Conservation (phyloP, 1,140 invertebrate species). For the Galendromus occidentalis region DNA sequence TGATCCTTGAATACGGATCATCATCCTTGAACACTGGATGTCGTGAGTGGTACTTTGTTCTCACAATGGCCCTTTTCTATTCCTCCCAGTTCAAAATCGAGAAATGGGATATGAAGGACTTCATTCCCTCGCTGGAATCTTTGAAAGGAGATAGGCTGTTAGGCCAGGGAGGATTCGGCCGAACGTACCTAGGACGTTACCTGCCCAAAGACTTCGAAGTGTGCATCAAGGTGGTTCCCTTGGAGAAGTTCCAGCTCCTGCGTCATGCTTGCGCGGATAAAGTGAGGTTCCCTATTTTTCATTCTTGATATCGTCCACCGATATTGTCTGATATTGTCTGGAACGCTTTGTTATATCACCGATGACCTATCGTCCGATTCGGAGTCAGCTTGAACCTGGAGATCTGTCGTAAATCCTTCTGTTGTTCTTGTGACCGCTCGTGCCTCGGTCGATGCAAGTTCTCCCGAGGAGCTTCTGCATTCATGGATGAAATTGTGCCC, state of each 20-base stretch:
- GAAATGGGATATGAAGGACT: neutral
- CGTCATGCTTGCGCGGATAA: conserved; percentile 2
- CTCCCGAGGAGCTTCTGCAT: too few species aligned
- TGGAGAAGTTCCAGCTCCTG: neutral
- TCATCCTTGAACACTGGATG: too few species aligned
- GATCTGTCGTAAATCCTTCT: too few species aligned
- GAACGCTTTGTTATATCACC: too few species aligned
- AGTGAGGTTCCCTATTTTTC: neutral
- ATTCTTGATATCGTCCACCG: too few species aligned
- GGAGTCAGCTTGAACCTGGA: neutral
- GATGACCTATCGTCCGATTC: too few species aligned
- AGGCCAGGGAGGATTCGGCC: neutral
- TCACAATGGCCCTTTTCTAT: too few species aligned
- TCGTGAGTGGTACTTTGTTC: too few species aligned
- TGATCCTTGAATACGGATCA: too few species aligned
- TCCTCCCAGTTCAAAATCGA: neutral
- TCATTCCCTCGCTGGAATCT: neutral
- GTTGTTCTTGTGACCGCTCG: too few species aligned
- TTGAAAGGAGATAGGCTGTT: neutral
- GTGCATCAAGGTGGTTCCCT: conserved; percentile 2
- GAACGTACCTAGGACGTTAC: neutral
- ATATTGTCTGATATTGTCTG: too few species aligned
- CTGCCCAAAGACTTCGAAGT: neutral
- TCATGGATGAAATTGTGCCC: neutral
- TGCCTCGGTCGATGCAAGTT: too few species aligned